phyloP scores from a whole-genome alignment of 2,797 vertebrate genomes.

The Sphenopsis melanotis region DNA sequence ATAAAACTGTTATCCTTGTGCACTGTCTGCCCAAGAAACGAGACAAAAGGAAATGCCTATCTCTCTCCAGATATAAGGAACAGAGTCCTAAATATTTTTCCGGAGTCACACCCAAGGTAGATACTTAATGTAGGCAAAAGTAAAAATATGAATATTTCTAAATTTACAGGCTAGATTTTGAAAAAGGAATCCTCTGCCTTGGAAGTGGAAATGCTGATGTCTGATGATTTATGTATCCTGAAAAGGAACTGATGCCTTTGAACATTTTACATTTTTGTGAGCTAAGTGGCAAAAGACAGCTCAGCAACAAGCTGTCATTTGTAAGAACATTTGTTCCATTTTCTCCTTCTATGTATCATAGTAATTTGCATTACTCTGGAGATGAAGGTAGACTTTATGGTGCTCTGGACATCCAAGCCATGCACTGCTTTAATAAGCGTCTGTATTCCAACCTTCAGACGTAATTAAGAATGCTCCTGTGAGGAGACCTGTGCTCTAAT shows the following conservation, averaged over 20 bases:
- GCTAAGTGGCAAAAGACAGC: neutral
- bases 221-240: neutral
- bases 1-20: neutral
- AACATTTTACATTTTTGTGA: neutral
- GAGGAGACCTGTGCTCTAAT: neutral
- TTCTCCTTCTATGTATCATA: neutral
- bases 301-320: neutral
- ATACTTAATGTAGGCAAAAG: neutral
- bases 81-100: neutral
- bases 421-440: neutral
- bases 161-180: neutral
- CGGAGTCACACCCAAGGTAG: accelerated
- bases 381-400: neutral
- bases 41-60: neutral
- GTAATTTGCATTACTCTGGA: neutral
- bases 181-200: neutral
- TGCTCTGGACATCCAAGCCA: neutral
- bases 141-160: neutral
- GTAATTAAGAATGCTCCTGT: neutral
- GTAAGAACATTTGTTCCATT: neutral
- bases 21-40: neutral
- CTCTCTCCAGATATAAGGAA: neutral
- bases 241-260: neutral
- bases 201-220: neutral
- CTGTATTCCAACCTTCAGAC: neutral